Conservation (phyloP, 2,797 vertebrate species). For the Coregonus suidteri region DNA sequence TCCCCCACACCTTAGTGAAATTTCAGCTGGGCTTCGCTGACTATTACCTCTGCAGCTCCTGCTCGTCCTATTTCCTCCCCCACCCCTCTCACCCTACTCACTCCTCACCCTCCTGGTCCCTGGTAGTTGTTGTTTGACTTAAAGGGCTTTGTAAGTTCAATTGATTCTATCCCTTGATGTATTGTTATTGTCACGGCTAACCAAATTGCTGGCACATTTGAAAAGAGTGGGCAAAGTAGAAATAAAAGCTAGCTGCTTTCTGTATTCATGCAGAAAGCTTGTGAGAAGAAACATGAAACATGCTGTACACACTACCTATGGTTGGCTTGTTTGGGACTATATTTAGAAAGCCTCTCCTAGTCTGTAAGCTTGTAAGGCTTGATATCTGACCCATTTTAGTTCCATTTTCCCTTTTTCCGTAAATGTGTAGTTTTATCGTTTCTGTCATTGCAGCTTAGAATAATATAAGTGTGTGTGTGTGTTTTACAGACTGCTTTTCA, state of each 20-base stretch:
- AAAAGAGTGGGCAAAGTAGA: conserved; percentile 26
- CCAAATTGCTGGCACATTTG: conserved; percentile 41
- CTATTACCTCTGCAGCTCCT: conserved; percentile 11
- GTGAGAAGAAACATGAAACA: background rate
- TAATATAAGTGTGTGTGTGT: background rate
- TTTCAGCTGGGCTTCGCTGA: conserved; percentile 11
- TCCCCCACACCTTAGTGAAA: conserved; percentile 31
- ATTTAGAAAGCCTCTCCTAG: background rate
- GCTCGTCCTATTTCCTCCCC: background rate
- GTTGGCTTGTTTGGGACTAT: background rate
- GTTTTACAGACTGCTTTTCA: background rate
- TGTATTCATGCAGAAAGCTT: background rate
- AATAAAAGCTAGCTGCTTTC: conserved; percentile 10
- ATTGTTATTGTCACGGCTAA: conserved; percentile 44
- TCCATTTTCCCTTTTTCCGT: background rate
- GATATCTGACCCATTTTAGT: background rate
- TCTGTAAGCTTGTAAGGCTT: background rate
- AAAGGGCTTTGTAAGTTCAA: conserved; percentile 36
- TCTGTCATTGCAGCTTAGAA: background rate
- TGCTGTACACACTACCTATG: background rate
- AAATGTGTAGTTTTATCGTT: background rate
- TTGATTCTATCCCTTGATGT: conserved; percentile 49
- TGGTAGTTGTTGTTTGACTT: conserved; percentile 13
- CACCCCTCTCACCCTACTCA: background rate
- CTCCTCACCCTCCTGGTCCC: background rate